These are phyloP conservation scores for Catharus bicknelli DNA, from an alignment of 2,113 vertebrate genomes.

Conservation along the genomic window DNA sequence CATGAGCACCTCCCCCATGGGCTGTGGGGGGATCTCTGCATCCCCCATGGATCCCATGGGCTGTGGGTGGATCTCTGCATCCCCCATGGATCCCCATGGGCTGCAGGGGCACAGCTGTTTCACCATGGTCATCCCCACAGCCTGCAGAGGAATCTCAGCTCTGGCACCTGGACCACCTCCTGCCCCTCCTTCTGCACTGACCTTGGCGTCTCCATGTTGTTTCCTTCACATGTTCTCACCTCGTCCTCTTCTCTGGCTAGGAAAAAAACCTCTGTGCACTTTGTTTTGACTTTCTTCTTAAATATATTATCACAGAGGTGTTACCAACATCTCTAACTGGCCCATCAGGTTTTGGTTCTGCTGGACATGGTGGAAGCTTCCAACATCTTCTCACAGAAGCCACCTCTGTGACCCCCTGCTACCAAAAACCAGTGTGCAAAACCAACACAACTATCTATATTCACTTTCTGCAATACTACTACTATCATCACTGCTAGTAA, in stretches of 20 bases:
- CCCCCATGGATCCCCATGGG: too few species aligned
- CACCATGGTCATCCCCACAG: rapidly evolving
- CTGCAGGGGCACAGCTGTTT: background rate
- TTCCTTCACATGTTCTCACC: background rate
- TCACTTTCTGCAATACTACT: background rate
- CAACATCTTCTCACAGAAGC: background rate
- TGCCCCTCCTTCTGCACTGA: background rate
- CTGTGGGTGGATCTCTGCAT: too few species aligned
- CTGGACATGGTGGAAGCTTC: background rate
- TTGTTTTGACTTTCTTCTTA: background rate
- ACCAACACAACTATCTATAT: background rate
- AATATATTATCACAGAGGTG: background rate
- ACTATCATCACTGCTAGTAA: background rate
- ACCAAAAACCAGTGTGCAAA: background rate
- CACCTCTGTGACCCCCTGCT: rapidly evolving
- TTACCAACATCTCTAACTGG: background rate
- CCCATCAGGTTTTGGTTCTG: background rate
- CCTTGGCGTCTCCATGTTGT: background rate
- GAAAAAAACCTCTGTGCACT: background rate
- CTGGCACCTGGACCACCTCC: rapidly evolving
- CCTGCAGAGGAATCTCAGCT: background rate
- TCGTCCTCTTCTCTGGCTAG: background rate
- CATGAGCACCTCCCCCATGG: background rate
- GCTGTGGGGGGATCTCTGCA: too few species aligned
- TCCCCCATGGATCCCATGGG: background rate